Evolutionary conservation across 2,113 vertebrate species (phyloP).

Genomic region (Litocranius walleri): DNA sequence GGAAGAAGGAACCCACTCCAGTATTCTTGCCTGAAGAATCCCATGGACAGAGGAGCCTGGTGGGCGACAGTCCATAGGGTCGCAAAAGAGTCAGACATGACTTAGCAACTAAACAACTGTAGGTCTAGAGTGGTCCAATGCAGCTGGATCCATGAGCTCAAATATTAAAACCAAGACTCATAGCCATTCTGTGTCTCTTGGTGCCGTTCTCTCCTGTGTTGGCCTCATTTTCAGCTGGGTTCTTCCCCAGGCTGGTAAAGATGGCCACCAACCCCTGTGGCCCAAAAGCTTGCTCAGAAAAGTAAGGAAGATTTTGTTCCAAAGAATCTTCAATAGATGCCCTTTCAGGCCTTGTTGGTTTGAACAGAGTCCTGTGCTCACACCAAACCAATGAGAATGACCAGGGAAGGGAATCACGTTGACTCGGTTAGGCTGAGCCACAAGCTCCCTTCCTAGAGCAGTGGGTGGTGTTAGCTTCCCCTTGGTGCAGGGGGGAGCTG

Average conservation of each 20-base stretch:
- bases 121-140: not conserved
- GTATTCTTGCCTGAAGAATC: not conserved
- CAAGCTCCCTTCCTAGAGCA: not conserved
- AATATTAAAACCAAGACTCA: not conserved
- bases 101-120: rapidly evolving
- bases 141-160: not conserved
- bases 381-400: not conserved
- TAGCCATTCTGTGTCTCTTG: not conserved
- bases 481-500: not conserved
- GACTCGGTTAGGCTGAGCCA: not conserved
- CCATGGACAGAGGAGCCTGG: not conserved
- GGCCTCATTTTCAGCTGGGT: not conserved
- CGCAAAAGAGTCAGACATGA: not conserved
- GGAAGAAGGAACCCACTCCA: not conserved
- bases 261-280: not conserved
- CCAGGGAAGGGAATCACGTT: not conserved
- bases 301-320: not conserved
- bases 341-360: not conserved
- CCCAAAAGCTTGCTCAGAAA: not conserved
- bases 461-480: not conserved
- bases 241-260: not conserved
- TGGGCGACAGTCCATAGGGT: not conserved
- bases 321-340: not conserved
- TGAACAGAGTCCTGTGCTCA: not conserved
- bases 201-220: not conserved